phyloP scores from a whole-genome alignment of 2,888 invertebrate genomes.

The Nowickia ferox region DNA sequence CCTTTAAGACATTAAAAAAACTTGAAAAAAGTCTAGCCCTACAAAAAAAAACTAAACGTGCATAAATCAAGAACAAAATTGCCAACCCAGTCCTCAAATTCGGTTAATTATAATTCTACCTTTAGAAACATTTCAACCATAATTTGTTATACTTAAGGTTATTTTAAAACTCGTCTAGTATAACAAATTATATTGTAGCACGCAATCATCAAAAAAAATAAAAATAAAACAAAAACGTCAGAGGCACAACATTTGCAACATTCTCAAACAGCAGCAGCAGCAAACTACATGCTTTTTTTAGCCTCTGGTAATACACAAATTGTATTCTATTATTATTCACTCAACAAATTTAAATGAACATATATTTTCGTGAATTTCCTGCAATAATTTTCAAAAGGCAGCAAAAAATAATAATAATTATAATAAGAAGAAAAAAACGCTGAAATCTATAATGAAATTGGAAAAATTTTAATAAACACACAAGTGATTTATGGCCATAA shows the following conservation, averaged over 20 bases:
- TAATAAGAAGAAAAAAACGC: not conserved
- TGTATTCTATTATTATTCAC: constrained; percentile 61
- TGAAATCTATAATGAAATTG: constrained; percentile 40
- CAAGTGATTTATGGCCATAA: constrained; percentile 66
- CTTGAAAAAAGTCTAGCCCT: not conserved
- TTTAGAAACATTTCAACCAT: constrained; percentile 42
- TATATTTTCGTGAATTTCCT: constrained; percentile 50
- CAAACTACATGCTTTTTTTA: constrained; percentile 20
- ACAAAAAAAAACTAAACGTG: not conserved
- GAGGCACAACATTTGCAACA: constrained; percentile 26
- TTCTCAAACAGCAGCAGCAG: constrained; percentile 33
- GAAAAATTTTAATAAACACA: constrained; percentile 51
- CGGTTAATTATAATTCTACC: constrained; percentile 48
- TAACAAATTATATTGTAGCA: constrained; percentile 66
- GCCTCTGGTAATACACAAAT: constrained; percentile 52
- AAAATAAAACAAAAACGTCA: constrained; percentile 2
- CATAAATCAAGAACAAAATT: constrained; percentile 26
- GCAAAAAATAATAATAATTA: not conserved
- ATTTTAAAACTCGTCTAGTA: constrained; percentile 36
- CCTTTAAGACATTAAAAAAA: not conserved
- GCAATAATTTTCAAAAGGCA: constrained; percentile 54
- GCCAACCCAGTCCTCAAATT: constrained; percentile 17
- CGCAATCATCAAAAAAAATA: constrained; percentile 54
- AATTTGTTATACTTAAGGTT: constrained; percentile 50
- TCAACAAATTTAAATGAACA: constrained; percentile 54